Conservation (phyloP, 2,113 vertebrate genomes). For the Zosterops hypoxanthus region DNA sequence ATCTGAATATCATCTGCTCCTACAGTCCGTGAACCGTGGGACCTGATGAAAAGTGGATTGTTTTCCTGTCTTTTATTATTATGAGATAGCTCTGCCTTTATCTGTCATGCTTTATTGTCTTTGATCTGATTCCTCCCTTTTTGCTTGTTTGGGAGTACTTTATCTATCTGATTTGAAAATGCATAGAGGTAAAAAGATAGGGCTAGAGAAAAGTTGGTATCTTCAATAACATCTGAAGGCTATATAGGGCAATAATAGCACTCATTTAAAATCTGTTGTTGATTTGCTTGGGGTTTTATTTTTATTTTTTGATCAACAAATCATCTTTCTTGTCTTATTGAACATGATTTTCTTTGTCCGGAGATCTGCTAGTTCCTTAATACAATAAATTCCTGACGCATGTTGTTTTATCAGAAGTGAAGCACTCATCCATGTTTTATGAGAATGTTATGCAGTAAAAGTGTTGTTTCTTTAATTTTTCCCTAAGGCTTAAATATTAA, state of each 20-base stretch:
- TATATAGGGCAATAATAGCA: not conserved
- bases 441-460: not conserved
- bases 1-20: not conserved
- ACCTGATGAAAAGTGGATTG: not conserved
- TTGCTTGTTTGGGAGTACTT: not conserved
- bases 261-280: not conserved
- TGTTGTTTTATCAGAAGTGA: conserved; percentile 4
- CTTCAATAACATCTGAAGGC: not conserved
- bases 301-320: not conserved
- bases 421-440: conserved; percentile 9
- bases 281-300: not conserved
- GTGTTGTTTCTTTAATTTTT: conserved; percentile 22
- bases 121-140: conserved; percentile 3
- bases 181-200: not conserved
- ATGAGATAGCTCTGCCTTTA: not conserved
- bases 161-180: not conserved
- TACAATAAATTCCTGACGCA: not conserved
- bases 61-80: conserved; percentile 9
- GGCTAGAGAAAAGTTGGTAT: not conserved
- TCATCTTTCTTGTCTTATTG: not conserved
- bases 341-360: not conserved
- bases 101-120: conserved; percentile 5
- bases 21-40: not conserved
- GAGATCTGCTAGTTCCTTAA: not conserved
- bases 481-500: conserved; percentile 34